Evolutionary conservation across 2,797 vertebrate species (phyloP), one percentile per base, ranked within the genome.

Genomic region (Trematomus bernacchii): DNA sequence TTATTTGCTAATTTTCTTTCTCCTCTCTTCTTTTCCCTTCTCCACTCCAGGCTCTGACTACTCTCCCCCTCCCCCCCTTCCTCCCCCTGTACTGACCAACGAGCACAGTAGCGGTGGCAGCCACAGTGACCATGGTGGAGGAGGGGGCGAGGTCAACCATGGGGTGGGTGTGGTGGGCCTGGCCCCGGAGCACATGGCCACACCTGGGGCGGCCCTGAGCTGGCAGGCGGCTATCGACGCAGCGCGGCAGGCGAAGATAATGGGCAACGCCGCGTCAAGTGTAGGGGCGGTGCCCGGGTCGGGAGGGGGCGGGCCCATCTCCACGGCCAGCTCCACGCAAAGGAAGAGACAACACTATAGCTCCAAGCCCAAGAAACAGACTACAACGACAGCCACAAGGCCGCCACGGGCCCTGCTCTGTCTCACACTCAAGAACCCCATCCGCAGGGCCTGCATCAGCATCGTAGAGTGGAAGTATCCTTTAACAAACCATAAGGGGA

Each of bases 391-490:
- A 0, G 96, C 98, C 84, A 99, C 97, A 0, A 96, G 98, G 16
- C 98, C 98, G 0, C 98, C 98, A 2, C 94, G 98, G 2, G 98
- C 98, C 37, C 94, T 99, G 75, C 97, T 99, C 88, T 99, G 98
- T 90, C 95, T 99, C 86, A 99, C 97, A 4, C 96, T 99, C 79
- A 99, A 99, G 94, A 99, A 99, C 86, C 98, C 98, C 91, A 97
- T 99, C 90, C 96, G 98, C 75, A 95, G 97, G 90, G 98, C 98
- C 3, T 99, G 98, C 92, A 99, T 99, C 94, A 99, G 95, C 95
- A 98, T 99, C 16, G 98, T 99, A 13, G 98, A 99, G 94, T 99
- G 98, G 98, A 99, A 99, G 96, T 99, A 99, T 99, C 98, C 98
- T 99, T 97, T 79, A 46, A 53, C 30, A 53, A 62, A 62, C 2